Evolutionary conservation across 2,888 invertebrate genomes (phyloP), one percentile per base, ranked within the genome.

Genomic region (Polyommatus iphigenia): DNA sequence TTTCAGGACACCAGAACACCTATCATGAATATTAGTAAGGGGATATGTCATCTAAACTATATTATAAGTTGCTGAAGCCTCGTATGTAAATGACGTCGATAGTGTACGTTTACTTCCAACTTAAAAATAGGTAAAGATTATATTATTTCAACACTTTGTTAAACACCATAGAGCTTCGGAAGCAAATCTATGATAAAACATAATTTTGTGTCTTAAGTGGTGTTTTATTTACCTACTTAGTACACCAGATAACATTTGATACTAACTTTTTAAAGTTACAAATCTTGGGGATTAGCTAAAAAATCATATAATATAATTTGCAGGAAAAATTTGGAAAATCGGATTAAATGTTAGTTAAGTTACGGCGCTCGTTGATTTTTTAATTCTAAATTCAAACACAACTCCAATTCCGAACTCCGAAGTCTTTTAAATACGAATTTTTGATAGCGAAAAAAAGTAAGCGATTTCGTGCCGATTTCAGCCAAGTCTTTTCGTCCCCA

Each of bases 401-500:
- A 76, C 73, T 78, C 73, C 59, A 29, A 57, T 75, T 62, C 57
- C 57, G 72, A 62, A 77, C 46, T 78, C 36, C 67, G 32, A 67
- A 57, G 20, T 75, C 77, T 32, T 78, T 78, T 75, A 59, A 78
- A 73, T 78, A 50, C 32, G 75, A 76, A 76, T 76, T 78, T 81
- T 76, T 41, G 76, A 50, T 62, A 76, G 76, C 78, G 67, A 32
- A 67, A 76, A 36, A 78, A 77, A 79, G 79, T 77, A 77, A 80
- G 77, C 71, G 75, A 75, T 75, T 75, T 54, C 75, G 75, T 57
- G 78, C 79, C 78, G 78, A 75, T 78, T 79, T 78, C 76, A 79
- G 77, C 77, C 79, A 78, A 81, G 80, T 78, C 80, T 82, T 80
- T 80, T 78, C 80, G 81, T 83, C 82, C 85, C 87, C 90, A 89